phyloP scores from a whole-genome alignment of 64 coral and sea anemone species.

The Dendrophyllia cribrosa region DNA sequence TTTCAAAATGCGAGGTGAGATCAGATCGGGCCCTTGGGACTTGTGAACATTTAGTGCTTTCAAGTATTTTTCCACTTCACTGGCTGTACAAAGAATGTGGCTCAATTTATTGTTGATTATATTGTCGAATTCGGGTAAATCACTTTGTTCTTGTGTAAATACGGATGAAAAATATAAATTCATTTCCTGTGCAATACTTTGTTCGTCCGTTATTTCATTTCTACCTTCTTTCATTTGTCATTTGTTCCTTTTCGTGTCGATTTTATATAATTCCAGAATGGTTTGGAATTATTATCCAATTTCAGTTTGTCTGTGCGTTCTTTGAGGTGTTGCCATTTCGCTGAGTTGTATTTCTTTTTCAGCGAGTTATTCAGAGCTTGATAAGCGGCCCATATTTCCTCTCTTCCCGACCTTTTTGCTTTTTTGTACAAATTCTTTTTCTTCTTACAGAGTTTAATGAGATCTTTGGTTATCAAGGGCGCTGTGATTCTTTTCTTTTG shows the following conservation, averaged over 20 bases:
- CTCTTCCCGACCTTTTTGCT: background rate
- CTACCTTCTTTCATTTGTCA: background rate
- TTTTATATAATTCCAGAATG: too few species aligned
- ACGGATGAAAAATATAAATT: constrained; percentile 58
- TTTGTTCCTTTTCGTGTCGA: too few species aligned
- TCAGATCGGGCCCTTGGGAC: constrained; percentile 37
- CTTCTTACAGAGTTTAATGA: constrained; percentile 9
- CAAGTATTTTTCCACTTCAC: constrained; percentile 43
- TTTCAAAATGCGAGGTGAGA: constrained; percentile 46
- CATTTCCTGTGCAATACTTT: constrained; percentile 51
- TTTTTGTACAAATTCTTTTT: background rate
- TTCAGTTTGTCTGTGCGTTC: too few species aligned
- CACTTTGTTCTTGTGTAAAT: constrained; percentile 30
- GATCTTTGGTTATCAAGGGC: background rate
- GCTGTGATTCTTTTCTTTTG: background rate
- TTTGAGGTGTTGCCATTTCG: too few species aligned
- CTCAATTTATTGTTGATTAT: too few species aligned
- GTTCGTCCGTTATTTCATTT: constrained; percentile 32
- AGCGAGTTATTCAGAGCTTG: background rate
- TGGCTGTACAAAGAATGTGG: background rate
- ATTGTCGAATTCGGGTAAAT: constrained; percentile 17
- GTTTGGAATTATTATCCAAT: too few species aligned
- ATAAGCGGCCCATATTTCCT: background rate
- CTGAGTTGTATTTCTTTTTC: too few species aligned
- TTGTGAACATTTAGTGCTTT: constrained; percentile 37